A percentile compares a stretch with the other conserved stretches of the same genome.
Conservation (phyloP, 2,797 vertebrate species). For the Syndactyla subalaris region DNA sequence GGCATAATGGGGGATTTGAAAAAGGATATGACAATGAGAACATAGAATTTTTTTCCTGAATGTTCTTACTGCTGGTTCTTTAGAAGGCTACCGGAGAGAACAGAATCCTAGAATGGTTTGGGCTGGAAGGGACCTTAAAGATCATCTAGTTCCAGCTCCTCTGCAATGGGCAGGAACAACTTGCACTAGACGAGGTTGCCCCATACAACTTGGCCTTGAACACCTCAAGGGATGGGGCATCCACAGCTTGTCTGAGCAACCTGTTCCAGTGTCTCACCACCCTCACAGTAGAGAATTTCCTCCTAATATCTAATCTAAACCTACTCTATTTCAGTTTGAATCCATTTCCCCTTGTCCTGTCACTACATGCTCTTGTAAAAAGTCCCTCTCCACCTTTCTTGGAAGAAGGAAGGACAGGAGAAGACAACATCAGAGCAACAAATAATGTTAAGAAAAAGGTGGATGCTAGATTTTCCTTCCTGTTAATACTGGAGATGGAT, state of each 20-base stretch:
- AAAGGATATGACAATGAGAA: background rate
- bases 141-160: rapidly evolving
- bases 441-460: background rate
- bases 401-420: background rate
- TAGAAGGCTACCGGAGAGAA: background rate
- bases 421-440: background rate
- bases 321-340: background rate
- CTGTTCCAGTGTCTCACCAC: background rate
- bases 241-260: background rate
- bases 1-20: background rate
- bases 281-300: background rate
- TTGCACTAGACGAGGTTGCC: background rate
- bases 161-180: rapidly evolving
- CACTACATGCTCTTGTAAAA: background rate
- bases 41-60: background rate
- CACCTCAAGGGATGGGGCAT: background rate
- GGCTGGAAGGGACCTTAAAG: background rate
- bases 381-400: background rate
- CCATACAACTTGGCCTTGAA: background rate
- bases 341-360: background rate
- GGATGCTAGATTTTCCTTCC: background rate
- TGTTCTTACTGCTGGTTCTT: background rate
- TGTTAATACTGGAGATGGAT: background rate
- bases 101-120: background rate
- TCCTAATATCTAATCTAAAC: background rate